Conservation (phyloP, 2,888 invertebrate genomes). For the Drosophila percnosoma region DNA sequence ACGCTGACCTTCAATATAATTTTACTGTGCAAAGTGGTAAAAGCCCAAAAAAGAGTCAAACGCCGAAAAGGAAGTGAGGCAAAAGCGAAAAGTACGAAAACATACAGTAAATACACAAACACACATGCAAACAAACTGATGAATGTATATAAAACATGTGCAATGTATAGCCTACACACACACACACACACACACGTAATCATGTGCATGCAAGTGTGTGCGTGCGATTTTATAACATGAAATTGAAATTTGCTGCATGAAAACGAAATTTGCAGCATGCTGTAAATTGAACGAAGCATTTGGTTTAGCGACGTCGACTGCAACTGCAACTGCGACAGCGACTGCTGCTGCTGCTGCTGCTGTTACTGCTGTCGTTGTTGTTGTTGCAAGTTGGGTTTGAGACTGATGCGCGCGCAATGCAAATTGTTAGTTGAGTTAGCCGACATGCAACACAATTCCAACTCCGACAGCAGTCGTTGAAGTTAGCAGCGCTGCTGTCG, state of each 20-base stretch:
- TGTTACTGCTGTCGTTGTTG: neutral
- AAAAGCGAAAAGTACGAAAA: slow-evolving; percentile 58
- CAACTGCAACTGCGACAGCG: slow-evolving; percentile 6
- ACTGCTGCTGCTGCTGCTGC: neutral
- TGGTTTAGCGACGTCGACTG: slow-evolving; percentile 12
- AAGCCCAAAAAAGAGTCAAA: slow-evolving; percentile 49
- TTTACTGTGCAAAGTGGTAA: slow-evolving; percentile 43
- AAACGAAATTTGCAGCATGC: slow-evolving; percentile 78
- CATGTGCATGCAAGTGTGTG: slow-evolving; percentile 31
- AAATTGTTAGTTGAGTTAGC: slow-evolving; percentile 34
- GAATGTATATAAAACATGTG: slow-evolving; percentile 35
- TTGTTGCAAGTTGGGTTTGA: slow-evolving; percentile 44
- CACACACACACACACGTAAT: slow-evolving; percentile 14
- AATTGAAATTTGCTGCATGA: slow-evolving; percentile 80
- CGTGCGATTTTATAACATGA: slow-evolving; percentile 71
- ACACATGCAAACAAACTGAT: neutral
- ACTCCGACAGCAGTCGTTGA: slow-evolving; percentile 44
- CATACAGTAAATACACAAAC: neutral
- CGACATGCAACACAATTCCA: slow-evolving; percentile 55
- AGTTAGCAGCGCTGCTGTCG: slow-evolving; percentile 19
- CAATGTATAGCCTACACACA: slow-evolving; percentile 1
- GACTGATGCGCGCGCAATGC: slow-evolving; percentile 70
- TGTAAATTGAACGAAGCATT: slow-evolving; percentile 60
- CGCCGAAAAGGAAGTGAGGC: slow-evolving; percentile 59
- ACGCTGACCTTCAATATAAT: slow-evolving; percentile 78